Base-by-base conservation (phyloP, 23 tunicate species). In the Botrylloides violaceus region DNA sequence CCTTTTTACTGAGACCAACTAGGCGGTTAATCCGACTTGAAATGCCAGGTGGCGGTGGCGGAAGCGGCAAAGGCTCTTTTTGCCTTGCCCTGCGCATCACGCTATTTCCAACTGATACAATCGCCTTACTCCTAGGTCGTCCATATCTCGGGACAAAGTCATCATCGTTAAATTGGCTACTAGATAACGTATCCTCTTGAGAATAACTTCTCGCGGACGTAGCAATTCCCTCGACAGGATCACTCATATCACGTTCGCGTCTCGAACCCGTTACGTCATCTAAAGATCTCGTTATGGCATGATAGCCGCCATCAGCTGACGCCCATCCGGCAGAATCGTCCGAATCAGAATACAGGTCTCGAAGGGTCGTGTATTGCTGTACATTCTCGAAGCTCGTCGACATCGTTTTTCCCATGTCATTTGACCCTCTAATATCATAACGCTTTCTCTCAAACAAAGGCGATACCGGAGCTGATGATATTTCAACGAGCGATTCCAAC, bases 41-140 rank as follows among this genome's bases (percentile, higher is more conserved):
- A 4, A 19, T 31, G 70, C 29, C 29, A 4, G 62, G 62, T 28
- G 62, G 62, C 4, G 26, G 29, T 58, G 70, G 70, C 4, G 70
- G 70, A 31, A 34, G 35, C 23, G 70, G 70, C 29, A 63, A 63
- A 4, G 70, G 70, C 33, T 63, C 70, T 63, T 7, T 33, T 9
- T 63, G 70, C 35, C 70, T 63, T 3, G 70, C 70, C 33, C 29
- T 63, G 4, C 70, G 35, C 4, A 63, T 19, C 70, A 63, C 29
- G 33, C 12, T 33, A 4, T 63, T 34, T 34, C 23, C n/a, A 4
- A 34, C 34, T 4, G n/a, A 3, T 19, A 63, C 35, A 31, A 63
- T 33, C 20, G 26, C 36, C 19, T 34, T 33, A 63, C 7, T 27
- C 29, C 70, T 63, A 27, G 70, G 70, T 9, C 33, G 23, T 31